phyloP scores from a whole-genome alignment of 1,140 invertebrate genomes.

The Drosophila auraria region DNA sequence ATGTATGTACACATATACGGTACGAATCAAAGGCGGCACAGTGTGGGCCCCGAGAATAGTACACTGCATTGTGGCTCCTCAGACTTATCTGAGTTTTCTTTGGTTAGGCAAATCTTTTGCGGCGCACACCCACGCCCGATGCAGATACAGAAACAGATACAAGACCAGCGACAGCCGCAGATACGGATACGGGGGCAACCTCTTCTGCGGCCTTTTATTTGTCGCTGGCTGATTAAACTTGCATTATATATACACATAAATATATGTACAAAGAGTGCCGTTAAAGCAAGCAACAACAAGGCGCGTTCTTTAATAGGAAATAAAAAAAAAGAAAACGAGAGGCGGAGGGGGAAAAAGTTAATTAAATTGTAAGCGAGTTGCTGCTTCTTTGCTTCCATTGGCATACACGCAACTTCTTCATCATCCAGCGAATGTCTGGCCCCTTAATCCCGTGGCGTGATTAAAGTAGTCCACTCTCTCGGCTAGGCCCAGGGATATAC shows the following conservation, averaged over 20 bases:
- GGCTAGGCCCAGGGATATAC: slow-evolving; percentile 38
- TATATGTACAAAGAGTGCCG: slow-evolving; percentile 70
- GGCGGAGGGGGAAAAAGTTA: slow-evolving; percentile 52
- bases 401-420: slow-evolving; percentile 78
- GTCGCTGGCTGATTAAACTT: slow-evolving; percentile 80
- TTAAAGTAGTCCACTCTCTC: slow-evolving; percentile 75
- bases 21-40: slow-evolving; percentile 62
- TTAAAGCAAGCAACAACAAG: slow-evolving; percentile 73
- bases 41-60: slow-evolving; percentile 42
- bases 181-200: slow-evolving; percentile 34
- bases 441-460: slow-evolving; percentile 82
- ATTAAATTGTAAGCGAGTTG: slow-evolving; percentile 74
- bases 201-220: slow-evolving; percentile 47
- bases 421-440: slow-evolving; percentile 60
- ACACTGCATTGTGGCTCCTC: slow-evolving; percentile 50
- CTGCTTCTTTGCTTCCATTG: slow-evolving; percentile 6
- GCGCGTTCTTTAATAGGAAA: slow-evolving; percentile 74
- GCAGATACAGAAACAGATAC: slow-evolving; percentile 7
- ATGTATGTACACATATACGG: slow-evolving; percentile 1
- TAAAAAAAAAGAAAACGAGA: slow-evolving; percentile 29
- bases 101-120: slow-evolving; percentile 72
- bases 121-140: slow-evolving; percentile 22
- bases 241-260: slow-evolving; percentile 66
- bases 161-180: slow-evolving; percentile 1
- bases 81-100: slow-evolving; percentile 64